These are phyloP conservation scores for Apistogramma diplotaenia DNA, from an alignment of 2,113 vertebrate species.

Conservation along the genomic window DNA sequence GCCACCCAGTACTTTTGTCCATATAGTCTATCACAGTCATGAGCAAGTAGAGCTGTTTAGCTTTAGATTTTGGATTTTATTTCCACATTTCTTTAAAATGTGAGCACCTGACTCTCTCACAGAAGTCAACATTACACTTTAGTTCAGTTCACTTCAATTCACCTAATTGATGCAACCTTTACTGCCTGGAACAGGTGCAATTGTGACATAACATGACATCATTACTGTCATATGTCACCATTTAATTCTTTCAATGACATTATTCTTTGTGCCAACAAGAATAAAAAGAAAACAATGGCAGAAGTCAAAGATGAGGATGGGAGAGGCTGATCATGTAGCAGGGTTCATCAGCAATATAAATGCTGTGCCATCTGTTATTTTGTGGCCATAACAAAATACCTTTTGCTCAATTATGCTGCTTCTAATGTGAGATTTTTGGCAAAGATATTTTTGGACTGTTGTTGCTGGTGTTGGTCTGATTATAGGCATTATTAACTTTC, in stretches of 20 bases:
- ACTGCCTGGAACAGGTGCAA: neutral
- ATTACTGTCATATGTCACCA: neutral
- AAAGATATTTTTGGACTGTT: neutral
- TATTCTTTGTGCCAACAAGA: neutral
- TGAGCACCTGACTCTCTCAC: neutral
- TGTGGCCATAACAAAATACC: neutral
- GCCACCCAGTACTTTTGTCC: too few species aligned
- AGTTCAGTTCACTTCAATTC: neutral
- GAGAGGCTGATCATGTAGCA: neutral
- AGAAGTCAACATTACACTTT: neutral
- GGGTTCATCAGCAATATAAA: neutral
- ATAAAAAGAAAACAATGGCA: neutral
- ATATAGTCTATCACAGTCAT: too few species aligned
- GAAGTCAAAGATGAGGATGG: neutral
- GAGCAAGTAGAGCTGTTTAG: too few species aligned
- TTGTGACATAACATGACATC: neutral
- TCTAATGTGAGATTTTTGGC: slow-evolving; percentile 6
- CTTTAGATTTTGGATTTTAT: too few species aligned
- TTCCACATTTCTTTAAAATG: too few species aligned
- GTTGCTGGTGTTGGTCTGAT: neutral
- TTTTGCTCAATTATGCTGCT: neutral
- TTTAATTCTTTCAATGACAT: neutral
- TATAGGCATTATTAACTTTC: slow-evolving; percentile 33
- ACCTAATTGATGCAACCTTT: neutral
- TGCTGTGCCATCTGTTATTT: slow-evolving; percentile 29